phyloP scores from a whole-genome alignment of 2,113 vertebrate genomes.

The Pygoscelis antarcticus region DNA sequence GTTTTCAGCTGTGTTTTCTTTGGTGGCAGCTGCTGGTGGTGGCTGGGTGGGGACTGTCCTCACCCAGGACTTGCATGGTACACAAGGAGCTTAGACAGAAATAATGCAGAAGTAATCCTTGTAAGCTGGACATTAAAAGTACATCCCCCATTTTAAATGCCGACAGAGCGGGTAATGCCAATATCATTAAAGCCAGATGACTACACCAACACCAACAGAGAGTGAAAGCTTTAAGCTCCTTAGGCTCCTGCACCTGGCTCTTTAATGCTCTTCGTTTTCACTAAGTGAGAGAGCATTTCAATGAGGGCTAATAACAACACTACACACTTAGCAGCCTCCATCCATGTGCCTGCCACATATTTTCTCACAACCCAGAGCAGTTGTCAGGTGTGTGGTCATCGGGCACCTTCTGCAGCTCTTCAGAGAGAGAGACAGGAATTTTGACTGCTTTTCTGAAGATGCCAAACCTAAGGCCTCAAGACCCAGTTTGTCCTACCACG shows the following conservation, averaged over 20 bases:
- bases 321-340: background rate
- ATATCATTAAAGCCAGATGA: background rate
- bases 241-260: background rate
- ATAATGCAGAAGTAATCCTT: accelerated
- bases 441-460: background rate
- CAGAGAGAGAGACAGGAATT: accelerated
- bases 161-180: background rate
- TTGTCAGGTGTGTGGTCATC: background rate
- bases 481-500: background rate
- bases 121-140: background rate
- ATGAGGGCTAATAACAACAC: background rate
- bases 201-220: background rate
- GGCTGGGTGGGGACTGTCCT: background rate
- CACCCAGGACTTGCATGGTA: background rate
- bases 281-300: background rate
- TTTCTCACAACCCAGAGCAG: background rate
- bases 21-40: background rate
- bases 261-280: background rate
- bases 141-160: accelerated
- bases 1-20: background rate
- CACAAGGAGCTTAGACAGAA: background rate
- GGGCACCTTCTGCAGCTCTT: background rate
- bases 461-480: background rate
- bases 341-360: accelerated
- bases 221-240: background rate